phyloP scores from a whole-genome alignment of 2,797 vertebrate species.

The Gambelia wislizenii region DNA sequence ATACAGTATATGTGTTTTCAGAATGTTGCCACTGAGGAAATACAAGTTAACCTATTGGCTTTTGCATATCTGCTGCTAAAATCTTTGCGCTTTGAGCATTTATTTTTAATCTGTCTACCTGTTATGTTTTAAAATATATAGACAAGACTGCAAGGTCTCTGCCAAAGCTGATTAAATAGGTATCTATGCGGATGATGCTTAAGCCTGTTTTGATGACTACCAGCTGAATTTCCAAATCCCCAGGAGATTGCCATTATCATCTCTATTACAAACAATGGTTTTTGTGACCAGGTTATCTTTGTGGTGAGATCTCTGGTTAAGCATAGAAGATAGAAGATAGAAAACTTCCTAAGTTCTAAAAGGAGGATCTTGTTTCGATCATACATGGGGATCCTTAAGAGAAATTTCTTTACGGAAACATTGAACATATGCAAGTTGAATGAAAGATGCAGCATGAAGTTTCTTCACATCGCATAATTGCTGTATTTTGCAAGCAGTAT shows the following conservation, averaged over 20 bases:
- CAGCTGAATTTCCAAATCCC: conserved; percentile 35
- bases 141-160: conserved; percentile 22
- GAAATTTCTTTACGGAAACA: too few relatives aligned
- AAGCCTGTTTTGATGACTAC: conserved; percentile 8
- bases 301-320: background rate
- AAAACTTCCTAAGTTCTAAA: background rate
- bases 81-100: conserved; percentile 58
- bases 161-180: conserved; percentile 35
- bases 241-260: conserved; percentile 27
- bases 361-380: background rate
- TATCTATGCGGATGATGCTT: background rate
- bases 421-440: too few relatives aligned
- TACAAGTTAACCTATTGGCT: background rate
- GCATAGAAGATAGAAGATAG: background rate
- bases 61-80: background rate
- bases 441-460: too few relatives aligned
- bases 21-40: background rate
- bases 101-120: conserved; percentile 41
- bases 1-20: background rate
- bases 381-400: background rate
- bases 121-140: conserved; percentile 43
- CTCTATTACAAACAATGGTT: conserved; percentile 6
- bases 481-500: too few relatives aligned
- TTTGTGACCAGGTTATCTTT: conserved; percentile 12
- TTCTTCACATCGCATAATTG: too few relatives aligned